Evolutionary conservation across 2,113 vertebrate species (phyloP).

Genomic region (Callospermophilus lateralis): DNA sequence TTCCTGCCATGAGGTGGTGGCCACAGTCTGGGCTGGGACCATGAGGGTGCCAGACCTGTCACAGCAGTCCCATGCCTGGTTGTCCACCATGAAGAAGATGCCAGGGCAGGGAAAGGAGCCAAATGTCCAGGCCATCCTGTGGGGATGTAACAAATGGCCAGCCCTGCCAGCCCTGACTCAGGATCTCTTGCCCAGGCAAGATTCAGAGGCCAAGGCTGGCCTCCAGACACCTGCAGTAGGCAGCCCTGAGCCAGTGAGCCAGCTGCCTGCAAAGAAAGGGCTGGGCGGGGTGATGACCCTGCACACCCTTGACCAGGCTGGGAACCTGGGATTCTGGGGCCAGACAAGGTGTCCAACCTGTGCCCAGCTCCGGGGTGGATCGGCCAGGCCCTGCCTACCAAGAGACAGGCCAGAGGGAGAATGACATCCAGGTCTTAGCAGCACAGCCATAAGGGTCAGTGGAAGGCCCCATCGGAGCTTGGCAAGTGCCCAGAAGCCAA

Average conservation of each 20-base stretch:
- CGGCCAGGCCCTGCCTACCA: background rate
- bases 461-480: no score
- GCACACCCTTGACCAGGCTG: background rate
- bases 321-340: rapidly evolving
- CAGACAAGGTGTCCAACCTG: background rate
- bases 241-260: background rate
- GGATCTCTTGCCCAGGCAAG: background rate
- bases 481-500: rapidly evolving
- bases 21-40: background rate
- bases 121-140: background rate
- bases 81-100: background rate
- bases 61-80: background rate
- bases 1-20: background rate
- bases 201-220: background rate
- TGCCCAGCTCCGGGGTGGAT: rapidly evolving
- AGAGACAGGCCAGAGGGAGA: background rate
- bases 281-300: background rate
- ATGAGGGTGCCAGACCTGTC: background rate
- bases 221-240: background rate
- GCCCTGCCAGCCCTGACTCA: background rate
- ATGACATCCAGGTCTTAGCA: background rate
- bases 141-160: no score
- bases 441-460: background rate
- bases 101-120: background rate
- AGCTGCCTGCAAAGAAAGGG: background rate